Base-by-base conservation (phyloP, 2,797 vertebrate genomes). In the Borostomias antarcticus region DNA sequence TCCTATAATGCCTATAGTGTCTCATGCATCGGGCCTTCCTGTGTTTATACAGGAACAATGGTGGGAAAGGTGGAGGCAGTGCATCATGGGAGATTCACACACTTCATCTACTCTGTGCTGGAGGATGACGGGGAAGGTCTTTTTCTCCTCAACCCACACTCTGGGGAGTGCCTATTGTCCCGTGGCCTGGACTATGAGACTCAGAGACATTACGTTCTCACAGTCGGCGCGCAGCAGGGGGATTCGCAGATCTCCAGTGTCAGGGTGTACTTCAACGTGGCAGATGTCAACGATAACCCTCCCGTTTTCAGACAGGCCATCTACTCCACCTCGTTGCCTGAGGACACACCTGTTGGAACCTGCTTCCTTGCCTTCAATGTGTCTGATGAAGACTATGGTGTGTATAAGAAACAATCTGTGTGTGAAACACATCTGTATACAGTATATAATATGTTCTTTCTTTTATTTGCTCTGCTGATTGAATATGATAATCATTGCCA, bases 241-340 rank as follows among this genome's bases (percentile, higher is more conserved):
- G 83, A 79, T 47, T 57, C 35, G 11, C 77, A 70, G 64, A 78
- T 87, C 8, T 85, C 82, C 54, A 68, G 83, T 82, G 86, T 91
- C 85, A 84, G 92, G 63, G 88, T 92, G 23, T 93, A 92, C 77
- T 90, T 94, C 72, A 94, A 82, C 51, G 90, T 92, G 75, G 23
- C 89, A 62, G 89, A 93, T 64, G 86, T 92, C 69, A 94, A 94
- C 2, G 92, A 93, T 84, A 92, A 93, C 77, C 80, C 85, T 30
- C 92, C 91, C 2, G 68, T 87, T 64, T 92, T 93, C 76, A 83
- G 78, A 30, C 82, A 73, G 47, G 80, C 81, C 1, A 33, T 48
- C 50, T 85, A 88, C 65, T 85, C 79, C 53, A 70, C 68, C 0
- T 81, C 79, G 0, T 23, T 93, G 58, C 72, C 62, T 40, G 92